phyloP scores from a whole-genome alignment of 1,140 invertebrate genomes.

The Lordiphosa stackelbergi region DNA sequence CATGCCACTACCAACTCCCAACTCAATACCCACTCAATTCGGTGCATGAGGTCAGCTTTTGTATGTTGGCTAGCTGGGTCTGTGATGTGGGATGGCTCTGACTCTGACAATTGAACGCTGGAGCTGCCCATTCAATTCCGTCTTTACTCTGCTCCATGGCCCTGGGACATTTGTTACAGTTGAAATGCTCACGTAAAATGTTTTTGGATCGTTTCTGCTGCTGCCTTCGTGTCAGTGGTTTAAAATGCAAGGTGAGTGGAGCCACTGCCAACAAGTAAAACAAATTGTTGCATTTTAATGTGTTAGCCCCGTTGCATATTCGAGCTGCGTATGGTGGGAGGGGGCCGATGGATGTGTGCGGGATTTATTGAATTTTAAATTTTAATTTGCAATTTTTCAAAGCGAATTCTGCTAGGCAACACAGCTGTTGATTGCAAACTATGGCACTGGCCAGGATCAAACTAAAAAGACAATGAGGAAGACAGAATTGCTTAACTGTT shows the following conservation, averaged over 20 bases:
- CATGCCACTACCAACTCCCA: conserved; percentile 9
- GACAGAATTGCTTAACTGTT: neutral
- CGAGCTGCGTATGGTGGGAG: conserved; percentile 29
- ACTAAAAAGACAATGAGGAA: neutral
- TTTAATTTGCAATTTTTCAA: conserved; percentile 64
- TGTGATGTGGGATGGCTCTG: neutral
- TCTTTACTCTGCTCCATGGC: conserved; percentile 25
- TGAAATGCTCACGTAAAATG: conserved; percentile 73
- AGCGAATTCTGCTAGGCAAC: neutral
- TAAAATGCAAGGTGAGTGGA: conserved; percentile 23
- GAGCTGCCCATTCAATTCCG: conserved; percentile 10
- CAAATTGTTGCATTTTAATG: conserved; percentile 76
- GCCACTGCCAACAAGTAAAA: conserved; percentile 63
- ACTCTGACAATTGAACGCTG: conserved; percentile 7
- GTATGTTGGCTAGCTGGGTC: conserved; percentile 27
- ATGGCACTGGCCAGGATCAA: conserved; percentile 3
- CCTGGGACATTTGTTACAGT: conserved; percentile 73
- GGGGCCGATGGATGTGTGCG: conserved; percentile 7
- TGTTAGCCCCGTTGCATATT: conserved; percentile 34
- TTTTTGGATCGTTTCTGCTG: conserved; percentile 41
- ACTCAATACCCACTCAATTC: conserved; percentile 32
- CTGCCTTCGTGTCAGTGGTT: conserved; percentile 11
- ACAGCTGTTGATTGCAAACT: conserved; percentile 9
- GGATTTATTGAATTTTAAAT: conserved; percentile 74
- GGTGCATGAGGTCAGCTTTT: conserved; percentile 68